Conservation (phyloP, 2,888 invertebrate genomes). For the Mactromeris polynyma region DNA sequence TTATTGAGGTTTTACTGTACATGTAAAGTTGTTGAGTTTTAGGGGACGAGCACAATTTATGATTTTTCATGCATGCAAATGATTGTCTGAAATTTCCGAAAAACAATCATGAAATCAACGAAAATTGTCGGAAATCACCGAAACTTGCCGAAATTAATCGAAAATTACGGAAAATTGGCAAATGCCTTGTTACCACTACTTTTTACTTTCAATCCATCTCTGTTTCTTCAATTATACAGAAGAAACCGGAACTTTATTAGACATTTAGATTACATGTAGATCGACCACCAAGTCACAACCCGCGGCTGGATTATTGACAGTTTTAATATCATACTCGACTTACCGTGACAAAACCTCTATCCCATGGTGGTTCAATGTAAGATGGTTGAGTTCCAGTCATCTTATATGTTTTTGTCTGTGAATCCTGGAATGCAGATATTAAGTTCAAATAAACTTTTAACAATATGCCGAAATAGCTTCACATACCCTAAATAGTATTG, state of each 20-base stretch:
- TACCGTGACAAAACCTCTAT: constrained; percentile 48
- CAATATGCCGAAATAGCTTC: too few relatives aligned
- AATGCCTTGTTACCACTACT: not conserved
- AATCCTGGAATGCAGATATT: not conserved
- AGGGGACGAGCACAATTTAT: too few relatives aligned
- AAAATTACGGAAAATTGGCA: not conserved
- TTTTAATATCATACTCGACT: constrained; percentile 13
- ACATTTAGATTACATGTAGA: not conserved
- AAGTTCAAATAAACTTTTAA: too few relatives aligned
- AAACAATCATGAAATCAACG: too few relatives aligned
- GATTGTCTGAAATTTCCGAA: too few relatives aligned
- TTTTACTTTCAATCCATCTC: not conserved
- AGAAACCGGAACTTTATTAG: not conserved
- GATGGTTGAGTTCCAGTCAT: constrained; percentile 59
- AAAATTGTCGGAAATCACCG: too few relatives aligned
- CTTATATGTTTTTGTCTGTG: not conserved
- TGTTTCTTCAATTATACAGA: too few relatives aligned
- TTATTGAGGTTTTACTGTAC: too few relatives aligned
- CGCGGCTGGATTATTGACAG: not conserved
- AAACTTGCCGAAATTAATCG: not conserved
- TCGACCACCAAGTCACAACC: not conserved
- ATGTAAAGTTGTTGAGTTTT: too few relatives aligned
- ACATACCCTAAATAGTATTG: too few relatives aligned
- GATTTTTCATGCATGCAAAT: too few relatives aligned
- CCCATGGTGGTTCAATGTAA: constrained; percentile 62